Percentiles rank a stretch among this genome's conserved stretches.
phyloP scores from a whole-genome alignment of 92 coral and sea anemone species.

The Parazoanthus swiftii region DNA sequence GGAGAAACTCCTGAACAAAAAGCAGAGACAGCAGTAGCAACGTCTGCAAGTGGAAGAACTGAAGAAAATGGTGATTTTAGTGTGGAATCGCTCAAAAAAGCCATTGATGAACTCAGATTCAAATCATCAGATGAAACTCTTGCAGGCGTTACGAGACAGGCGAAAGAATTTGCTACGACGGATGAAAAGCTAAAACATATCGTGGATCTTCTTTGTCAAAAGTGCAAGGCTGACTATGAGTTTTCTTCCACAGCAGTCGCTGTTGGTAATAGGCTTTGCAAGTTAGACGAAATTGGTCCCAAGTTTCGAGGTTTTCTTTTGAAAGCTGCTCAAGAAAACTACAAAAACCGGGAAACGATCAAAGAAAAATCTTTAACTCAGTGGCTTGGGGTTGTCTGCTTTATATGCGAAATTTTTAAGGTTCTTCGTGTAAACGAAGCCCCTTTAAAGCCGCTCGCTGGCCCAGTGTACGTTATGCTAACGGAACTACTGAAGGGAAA shows the following conservation, averaged over 20 bases:
- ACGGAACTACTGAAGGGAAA: slow-evolving; percentile 57
- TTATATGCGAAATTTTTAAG: slow-evolving; percentile 81
- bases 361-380: slow-evolving; percentile 51
- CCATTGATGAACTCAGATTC: slow-evolving; percentile 45
- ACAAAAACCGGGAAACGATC: slow-evolving; percentile 71
- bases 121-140: slow-evolving; percentile 39
- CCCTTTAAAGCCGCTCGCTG: slow-evolving; percentile 74
- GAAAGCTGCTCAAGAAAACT: slow-evolving; percentile 77
- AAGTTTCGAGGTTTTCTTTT: slow-evolving; percentile 68
- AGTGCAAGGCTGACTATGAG: slow-evolving; percentile 58
- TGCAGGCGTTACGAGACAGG: slow-evolving; percentile 39
- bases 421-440: slow-evolving; percentile 63
- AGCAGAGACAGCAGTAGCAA: background rate
- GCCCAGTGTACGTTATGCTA: slow-evolving; percentile 66
- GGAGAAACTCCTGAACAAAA: slow-evolving; percentile 49
- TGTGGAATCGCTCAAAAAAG: slow-evolving; percentile 38
- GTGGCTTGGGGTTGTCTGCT: slow-evolving; percentile 72
- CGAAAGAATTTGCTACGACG: slow-evolving; percentile 46
- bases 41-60: slow-evolving; percentile 6
- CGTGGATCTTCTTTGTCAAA: slow-evolving; percentile 63
- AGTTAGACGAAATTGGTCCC: slow-evolving; percentile 58
- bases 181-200: slow-evolving; percentile 60
- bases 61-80: background rate
- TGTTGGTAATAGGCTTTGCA: slow-evolving; percentile 59
- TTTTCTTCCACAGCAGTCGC: slow-evolving; percentile 62